Conservation (phyloP, 2,113 vertebrate genomes). For the Tachysurus fulvidraco region DNA sequence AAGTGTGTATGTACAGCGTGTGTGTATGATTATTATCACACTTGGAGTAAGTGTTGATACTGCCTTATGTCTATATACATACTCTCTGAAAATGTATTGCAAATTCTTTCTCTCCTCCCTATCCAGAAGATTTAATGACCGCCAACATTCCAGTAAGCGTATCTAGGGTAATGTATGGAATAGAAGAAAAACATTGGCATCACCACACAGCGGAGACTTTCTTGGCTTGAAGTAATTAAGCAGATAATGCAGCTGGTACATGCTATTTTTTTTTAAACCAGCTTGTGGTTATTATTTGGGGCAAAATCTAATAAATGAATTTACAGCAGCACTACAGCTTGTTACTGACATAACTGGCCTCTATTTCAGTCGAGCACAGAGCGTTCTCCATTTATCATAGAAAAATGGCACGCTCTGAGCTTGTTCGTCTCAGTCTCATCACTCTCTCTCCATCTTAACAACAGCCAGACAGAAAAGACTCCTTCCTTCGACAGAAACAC, state of each 20-base stretch:
- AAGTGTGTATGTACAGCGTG: neutral
- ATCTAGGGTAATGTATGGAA: neutral
- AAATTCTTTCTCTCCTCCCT: neutral
- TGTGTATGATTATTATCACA: neutral
- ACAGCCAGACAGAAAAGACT: slow-evolving; percentile 7
- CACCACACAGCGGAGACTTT: neutral
- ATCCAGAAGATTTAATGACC: neutral
- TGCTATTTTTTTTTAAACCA: slow-evolving; percentile 1
- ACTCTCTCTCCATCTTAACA: neutral
- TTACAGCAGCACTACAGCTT: neutral
- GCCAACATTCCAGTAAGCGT: neutral
- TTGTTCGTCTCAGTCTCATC: neutral
- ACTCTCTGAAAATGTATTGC: neutral
- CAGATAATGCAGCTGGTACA: neutral
- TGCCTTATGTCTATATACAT: slow-evolving; percentile 5
- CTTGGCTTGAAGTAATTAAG: neutral
- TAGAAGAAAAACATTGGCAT: no score
- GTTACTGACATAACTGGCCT: neutral
- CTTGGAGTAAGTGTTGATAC: slow-evolving; percentile 18
- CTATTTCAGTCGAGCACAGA: neutral
- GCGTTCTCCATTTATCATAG: slow-evolving; percentile 15
- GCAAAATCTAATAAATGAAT: slow-evolving; percentile 12
- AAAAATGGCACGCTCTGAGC: neutral
- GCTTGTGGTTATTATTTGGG: slow-evolving; percentile 10
- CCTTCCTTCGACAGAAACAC: slow-evolving; percentile 10